Percentiles rank a stretch among this genome's conserved stretches.
These are phyloP conservation scores for Pampusana beccarii DNA, from an alignment of 2,113 vertebrate species.

Conservation along the genomic window DNA sequence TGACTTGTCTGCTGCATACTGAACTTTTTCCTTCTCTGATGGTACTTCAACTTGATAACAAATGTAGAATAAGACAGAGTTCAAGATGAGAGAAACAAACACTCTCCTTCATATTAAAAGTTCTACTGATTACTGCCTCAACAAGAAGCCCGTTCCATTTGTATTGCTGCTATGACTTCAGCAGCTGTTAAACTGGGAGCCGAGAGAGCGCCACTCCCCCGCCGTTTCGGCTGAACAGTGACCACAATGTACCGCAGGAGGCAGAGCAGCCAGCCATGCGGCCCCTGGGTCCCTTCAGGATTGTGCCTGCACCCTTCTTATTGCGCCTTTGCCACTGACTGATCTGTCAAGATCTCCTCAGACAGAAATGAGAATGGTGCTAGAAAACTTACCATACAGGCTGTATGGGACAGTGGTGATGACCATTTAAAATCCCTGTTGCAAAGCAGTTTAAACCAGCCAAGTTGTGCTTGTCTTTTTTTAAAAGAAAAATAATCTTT, in stretches of 20 bases:
- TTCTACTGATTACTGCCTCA: not conserved
- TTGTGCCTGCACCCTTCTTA: not conserved
- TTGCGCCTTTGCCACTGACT: not conserved
- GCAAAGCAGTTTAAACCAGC: not conserved
- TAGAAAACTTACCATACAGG: not conserved
- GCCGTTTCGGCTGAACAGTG: not conserved
- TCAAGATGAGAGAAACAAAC: not conserved
- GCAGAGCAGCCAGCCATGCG: not conserved
- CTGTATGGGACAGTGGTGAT: not conserved
- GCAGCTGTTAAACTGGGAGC: not conserved
- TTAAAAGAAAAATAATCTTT: not conserved
- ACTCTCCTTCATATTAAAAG: not conserved
- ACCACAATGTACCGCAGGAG: not conserved
- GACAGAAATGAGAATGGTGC: not conserved
- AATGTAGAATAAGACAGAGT: fast-evolving
- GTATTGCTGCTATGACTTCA: not conserved
- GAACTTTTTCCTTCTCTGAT: not conserved
- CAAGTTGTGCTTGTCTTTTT: not conserved
- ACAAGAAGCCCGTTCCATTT: not conserved
- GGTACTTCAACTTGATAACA: not conserved
- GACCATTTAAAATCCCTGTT: not conserved
- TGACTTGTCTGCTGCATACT: not conserved
- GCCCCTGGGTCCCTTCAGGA: not conserved
- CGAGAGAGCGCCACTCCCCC: not conserved
- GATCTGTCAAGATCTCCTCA: not conserved